Evolutionary conservation across 2,113 vertebrate species (phyloP).

Genomic region (Hipposideros armiger): DNA sequence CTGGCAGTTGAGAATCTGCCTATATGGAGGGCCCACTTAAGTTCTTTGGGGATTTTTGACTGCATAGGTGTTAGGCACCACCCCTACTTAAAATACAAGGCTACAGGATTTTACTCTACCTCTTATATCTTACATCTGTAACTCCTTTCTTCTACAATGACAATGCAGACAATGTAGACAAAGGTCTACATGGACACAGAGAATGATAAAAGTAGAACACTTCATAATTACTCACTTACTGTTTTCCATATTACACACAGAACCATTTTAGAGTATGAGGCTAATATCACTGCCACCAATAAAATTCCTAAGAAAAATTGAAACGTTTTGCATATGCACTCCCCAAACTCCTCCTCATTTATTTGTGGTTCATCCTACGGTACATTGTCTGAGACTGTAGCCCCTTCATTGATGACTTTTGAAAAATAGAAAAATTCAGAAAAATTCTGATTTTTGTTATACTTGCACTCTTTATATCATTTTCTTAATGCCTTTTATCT

Average conservation of each 20-base stretch:
- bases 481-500: not conserved
- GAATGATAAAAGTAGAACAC: not conserved
- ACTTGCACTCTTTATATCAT: not conserved
- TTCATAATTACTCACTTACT: not conserved
- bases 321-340: not conserved
- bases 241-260: not conserved
- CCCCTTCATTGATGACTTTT: not conserved
- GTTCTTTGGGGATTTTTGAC: too few species aligned
- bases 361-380: not conserved
- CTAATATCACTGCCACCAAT: not conserved
- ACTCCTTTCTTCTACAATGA: not conserved
- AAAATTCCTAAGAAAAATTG: not conserved
- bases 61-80: too few species aligned
- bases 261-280: not conserved
- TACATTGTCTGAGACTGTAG: not conserved
- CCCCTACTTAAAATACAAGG: not conserved
- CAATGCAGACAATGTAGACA: not conserved
- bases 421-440: not conserved
- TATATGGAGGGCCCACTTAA: too few species aligned
- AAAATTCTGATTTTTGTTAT: not conserved
- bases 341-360: not conserved
- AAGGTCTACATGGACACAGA: not conserved
- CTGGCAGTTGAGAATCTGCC: too few species aligned
- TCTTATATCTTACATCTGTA: not conserved
- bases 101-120: not conserved